Evolutionary conservation across 2,888 invertebrate genomes (phyloP), one percentile per base, ranked within the genome.

Genomic region (Sesamia inferens): DNA sequence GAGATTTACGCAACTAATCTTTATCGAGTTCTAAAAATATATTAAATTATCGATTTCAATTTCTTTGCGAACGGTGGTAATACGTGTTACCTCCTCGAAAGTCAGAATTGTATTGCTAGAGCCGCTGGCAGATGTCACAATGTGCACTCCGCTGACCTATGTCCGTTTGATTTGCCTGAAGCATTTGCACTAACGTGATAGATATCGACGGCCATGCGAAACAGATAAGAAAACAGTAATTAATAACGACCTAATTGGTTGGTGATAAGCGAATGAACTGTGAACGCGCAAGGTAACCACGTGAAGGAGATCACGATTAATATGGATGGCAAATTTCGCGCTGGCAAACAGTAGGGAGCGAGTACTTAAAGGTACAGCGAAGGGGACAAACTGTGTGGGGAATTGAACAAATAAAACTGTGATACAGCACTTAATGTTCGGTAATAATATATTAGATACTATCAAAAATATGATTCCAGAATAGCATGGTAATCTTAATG

Each of bases 211-310:
- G 72, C 81, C 85, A 87, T 82, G 85, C 81, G 85, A 85, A 90
- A 88, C 85, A 82, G 84, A 90, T 89, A 88, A 84, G 84, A 89
- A 90, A 91, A 91, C 89, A 91, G 89, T 92, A 91, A 93, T 91
- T 91, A 91, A 90, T 90, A 85, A 91, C 91, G 92, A 93, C 93
- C 94, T 92, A 93, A 93, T 93, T 94, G 92, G 88, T 90, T 81
- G 59, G 59, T 80, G 93, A 94, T 94, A 94, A 91, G 85, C 87
- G 81, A 75, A 79, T 88, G 89, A 88, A 86, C 88, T 86, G 76
- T 76, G 83, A 73, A 82, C 86, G 89, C 76, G 69, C 90, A 87
- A 90, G 90, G 91, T 91, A 89, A 68, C 24, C 85, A 82, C 79
- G 83, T 83, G 79, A 81, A 84, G 74, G 80, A 86, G 83, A 87